These are phyloP conservation scores for Cerceris ruficornis DNA, from an alignment of 2,888 invertebrate genomes.

Conservation along the genomic window DNA sequence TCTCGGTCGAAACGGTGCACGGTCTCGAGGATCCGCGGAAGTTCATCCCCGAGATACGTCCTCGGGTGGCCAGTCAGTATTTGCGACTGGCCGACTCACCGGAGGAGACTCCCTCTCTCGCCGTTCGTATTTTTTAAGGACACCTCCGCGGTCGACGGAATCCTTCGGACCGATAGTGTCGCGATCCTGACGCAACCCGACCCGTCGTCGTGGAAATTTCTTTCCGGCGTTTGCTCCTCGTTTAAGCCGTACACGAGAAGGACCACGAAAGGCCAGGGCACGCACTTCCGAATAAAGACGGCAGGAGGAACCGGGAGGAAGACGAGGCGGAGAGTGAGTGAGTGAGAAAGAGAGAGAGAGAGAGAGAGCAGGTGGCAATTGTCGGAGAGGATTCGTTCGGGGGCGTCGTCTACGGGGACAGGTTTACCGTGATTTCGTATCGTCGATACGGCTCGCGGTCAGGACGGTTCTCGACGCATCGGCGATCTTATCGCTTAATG, in stretches of 20 bases:
- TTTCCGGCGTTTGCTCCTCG: neutral
- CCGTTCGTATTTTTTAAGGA: conserved; percentile 15
- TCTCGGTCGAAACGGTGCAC: no score
- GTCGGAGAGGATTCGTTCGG: neutral
- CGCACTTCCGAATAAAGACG: neutral
- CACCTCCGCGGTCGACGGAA: neutral
- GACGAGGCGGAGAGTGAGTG: neutral
- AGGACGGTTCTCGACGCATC: conserved; percentile 21
- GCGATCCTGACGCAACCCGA: no score
- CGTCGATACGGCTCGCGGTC: neutral
- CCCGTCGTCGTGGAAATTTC: no score
- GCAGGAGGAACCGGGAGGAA: neutral
- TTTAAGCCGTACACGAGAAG: neutral
- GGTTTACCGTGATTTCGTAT: conserved; percentile 33
- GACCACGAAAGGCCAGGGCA: neutral
- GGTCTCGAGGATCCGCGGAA: neutral
- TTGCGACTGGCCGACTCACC: conserved; percentile 11
- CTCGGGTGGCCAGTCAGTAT: conserved; percentile 19
- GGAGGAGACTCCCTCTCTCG: conserved; percentile 13
- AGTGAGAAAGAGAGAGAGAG: neutral
- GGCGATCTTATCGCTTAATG: conserved; percentile 44
- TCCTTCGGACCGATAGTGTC: no score
- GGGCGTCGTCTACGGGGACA: conserved; percentile 18
- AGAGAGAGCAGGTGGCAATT: neutral
- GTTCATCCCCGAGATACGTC: neutral